phyloP scores from a whole-genome alignment of 2,888 invertebrate species.

The Temnothorax unifasciatus region DNA sequence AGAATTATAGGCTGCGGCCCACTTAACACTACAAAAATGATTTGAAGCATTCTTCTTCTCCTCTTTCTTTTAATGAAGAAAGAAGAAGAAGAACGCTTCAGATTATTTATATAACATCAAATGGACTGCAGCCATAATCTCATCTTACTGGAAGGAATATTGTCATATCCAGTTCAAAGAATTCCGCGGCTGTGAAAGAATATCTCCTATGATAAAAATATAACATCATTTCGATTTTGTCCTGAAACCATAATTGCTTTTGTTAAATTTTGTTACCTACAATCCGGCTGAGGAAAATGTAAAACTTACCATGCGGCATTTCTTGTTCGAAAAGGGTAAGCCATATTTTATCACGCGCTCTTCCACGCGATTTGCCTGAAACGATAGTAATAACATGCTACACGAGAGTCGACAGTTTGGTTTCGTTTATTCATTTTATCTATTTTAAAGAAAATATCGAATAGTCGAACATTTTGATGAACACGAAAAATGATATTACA shows the following conservation, averaged over 20 bases:
- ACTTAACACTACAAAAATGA: no score
- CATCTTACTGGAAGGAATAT: slow-evolving; percentile 52
- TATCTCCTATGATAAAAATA: slow-evolving; percentile 59
- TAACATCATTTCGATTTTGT: slow-evolving; percentile 54
- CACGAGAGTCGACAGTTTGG: not conserved
- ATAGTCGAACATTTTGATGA: not conserved
- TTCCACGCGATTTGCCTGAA: slow-evolving; percentile 41
- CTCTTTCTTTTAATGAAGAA: no score
- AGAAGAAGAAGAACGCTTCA: no score
- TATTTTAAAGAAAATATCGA: not conserved
- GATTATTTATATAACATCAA: no score
- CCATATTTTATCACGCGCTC: slow-evolving; percentile 7
- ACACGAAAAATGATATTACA: not conserved
- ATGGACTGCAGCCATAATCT: not conserved
- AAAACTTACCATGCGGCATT: slow-evolving; percentile 27
- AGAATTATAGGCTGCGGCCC: no score
- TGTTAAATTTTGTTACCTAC: not conserved
- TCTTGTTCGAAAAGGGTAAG: not conserved
- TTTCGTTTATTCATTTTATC: not conserved
- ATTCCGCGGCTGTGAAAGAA: slow-evolving; percentile 53
- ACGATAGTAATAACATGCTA: slow-evolving; percentile 5
- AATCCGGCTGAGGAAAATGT: not conserved
- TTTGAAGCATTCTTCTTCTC: no score
- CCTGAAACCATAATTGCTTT: slow-evolving; percentile 42
- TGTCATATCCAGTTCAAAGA: slow-evolving; percentile 51